Evolutionary conservation across 2,888 invertebrate genomes (phyloP), one percentile per base, ranked within the genome.

Genomic region (Trichopoda pennipes): DNA sequence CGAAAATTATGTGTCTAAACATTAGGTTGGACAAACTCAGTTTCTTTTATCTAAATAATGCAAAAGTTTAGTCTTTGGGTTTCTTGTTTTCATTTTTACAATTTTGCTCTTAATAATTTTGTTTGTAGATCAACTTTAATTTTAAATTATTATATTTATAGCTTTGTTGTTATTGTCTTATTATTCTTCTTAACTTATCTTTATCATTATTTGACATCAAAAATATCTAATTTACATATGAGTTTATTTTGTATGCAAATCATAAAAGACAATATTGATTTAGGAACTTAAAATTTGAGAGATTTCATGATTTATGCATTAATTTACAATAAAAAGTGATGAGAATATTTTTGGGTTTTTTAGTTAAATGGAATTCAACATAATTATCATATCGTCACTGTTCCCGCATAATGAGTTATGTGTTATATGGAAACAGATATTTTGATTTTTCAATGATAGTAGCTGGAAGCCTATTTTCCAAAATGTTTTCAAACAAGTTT

Each of bases 201-300:
- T 74, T 77, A 81, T 81, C 83, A 61, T 68, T 58, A 55, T 68
- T 55, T 78, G 66, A 78, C 81, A 83, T 83, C 78, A 75, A 44
- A 81, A 83, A 78, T 78, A 83, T 83, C 70, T 83, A 81, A 81
- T 81, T 81, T 81, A 66, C 81, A 81, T 81, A 49, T 44, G 55
- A 44, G 55, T 44, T 23, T 21, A 83, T 74, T 56, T 32, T 44
- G 21, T 53, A 72, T 70, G 60, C 56, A 49, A 75, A 61, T 60
- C 12, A 38, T 28, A 38, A 17, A 17, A 49, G 70, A 75, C 75
- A 75, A 82, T 79, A 82, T 82, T 82, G 82, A 82, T 75, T 75
- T 82, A 79, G 55, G 66, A 69, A 77, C 55, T 44, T 7, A 2
- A 68, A 55, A 44, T 32, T 42, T 17, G 58, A 44, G 55, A 21